Base-by-base conservation (phyloP, 2,797 vertebrate genomes). In the Gallinago stenura region DNA sequence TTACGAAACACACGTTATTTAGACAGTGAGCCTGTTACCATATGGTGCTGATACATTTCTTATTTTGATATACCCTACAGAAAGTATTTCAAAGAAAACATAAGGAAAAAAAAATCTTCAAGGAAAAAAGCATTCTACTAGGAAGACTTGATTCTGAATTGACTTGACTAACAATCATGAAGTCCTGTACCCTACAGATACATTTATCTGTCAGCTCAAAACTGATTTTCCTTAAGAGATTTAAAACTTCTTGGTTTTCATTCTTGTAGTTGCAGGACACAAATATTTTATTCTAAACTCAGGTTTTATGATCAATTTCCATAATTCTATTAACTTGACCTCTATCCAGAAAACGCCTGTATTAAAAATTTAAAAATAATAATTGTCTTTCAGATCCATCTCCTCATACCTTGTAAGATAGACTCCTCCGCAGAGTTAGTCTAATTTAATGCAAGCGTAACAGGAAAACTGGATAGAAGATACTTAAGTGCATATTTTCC, bases 1-100 rank as follows among this genome's bases (percentile, higher is more conserved):
- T 95, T 95, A 93, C 25, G 75, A 97, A 96, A 93, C 46, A 83
- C 35, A 73, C 83, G 45, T 94, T 95, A 95, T 93, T 90, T 87
- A 93, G 95, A 95, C 95, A 96, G 93, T 1, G 22, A 93, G 73
- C 90, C 93, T 95, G 68, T 85, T 91, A 90, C 84, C 89, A 87
- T 90, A 97, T 76, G 94, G 93, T 35, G 9, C 28, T 64, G 95
- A 88, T 79, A 80, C 45, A 50, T 87, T 83, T 95, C 54, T 76
- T 41, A 58, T 78, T 91, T 73, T 62, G 20, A 85, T 56, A 87
- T 19, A 61, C 18, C 10, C 82, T 95, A 90, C 85, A 96, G 62
- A 93, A 96, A 87, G n/a, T 66, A 90, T 91, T 96, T 92, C 58
- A 89, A 95, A 94, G 58, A 66, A 70, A 87, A 85, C n/a, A 43